phyloP scores from a whole-genome alignment of 1,140 invertebrate species.

The Drosophila tristis region DNA sequence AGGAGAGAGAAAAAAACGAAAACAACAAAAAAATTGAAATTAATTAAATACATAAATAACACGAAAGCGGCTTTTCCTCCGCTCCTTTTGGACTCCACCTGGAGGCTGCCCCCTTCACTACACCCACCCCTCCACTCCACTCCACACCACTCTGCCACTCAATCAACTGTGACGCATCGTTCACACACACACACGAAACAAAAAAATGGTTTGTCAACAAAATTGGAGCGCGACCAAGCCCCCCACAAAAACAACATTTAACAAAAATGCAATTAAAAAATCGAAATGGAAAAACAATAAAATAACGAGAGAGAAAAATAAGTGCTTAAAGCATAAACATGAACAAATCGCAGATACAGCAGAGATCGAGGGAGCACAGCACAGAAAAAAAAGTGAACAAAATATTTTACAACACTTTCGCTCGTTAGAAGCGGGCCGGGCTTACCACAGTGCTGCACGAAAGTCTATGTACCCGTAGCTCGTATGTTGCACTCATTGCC shows the following conservation, averaged over 20 bases:
- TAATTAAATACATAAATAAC: slow-evolving; percentile 72
- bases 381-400: slow-evolving; percentile 61
- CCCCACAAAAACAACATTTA: slow-evolving; percentile 43
- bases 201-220: slow-evolving; percentile 72
- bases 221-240: slow-evolving; percentile 77
- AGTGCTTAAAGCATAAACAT: slow-evolving; percentile 44
- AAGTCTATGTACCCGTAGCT: slow-evolving; percentile 41
- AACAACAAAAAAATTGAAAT: slow-evolving; percentile 60
- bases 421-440: slow-evolving; percentile 70
- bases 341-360: slow-evolving; percentile 18
- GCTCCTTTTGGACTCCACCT: not conserved
- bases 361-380: slow-evolving; percentile 25
- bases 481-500: slow-evolving; percentile 54
- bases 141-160: slow-evolving; percentile 33
- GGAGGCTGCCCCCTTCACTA: not conserved
- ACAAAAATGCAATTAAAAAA: slow-evolving; percentile 77
- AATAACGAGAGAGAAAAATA: slow-evolving; percentile 54
- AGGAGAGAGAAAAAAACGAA: slow-evolving; percentile 16
- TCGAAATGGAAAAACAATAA: slow-evolving; percentile 74
- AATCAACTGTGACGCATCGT: slow-evolving; percentile 77
- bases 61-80: slow-evolving; percentile 49
- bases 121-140: no score
- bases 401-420: slow-evolving; percentile 81
- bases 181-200: slow-evolving; percentile 17
- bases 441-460: slow-evolving; percentile 59